phyloP scores from a whole-genome alignment of 2,888 invertebrate genomes.

The Petrophora chlorosata region DNA sequence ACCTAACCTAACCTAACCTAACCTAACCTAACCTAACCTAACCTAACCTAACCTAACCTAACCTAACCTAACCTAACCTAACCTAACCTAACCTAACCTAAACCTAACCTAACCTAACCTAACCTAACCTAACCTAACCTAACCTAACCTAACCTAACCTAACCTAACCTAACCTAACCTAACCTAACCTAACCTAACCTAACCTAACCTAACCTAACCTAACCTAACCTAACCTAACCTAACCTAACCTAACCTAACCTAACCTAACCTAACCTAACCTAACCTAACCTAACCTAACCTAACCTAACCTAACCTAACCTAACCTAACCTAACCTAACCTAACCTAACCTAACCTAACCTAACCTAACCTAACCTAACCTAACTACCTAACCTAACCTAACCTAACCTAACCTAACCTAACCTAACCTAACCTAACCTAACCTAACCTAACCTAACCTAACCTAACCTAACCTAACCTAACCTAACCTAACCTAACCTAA shows the following conservation, averaged over 20 bases:
- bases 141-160: constrained; percentile 39
- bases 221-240: constrained; percentile 32
- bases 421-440: constrained; percentile 18
- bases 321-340: constrained; percentile 38
- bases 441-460: constrained; percentile 21
- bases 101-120: too few relatives aligned
- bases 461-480: constrained; percentile 23
- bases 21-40: too few relatives aligned
- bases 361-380: too few relatives aligned
- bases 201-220: constrained; percentile 35
- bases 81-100: constrained; percentile 38
- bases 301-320: constrained; percentile 39
- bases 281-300: constrained; percentile 37
- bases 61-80: too few relatives aligned
- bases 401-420: constrained; percentile 24
- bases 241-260: constrained; percentile 36
- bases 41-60: too few relatives aligned
- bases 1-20: too few relatives aligned
- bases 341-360: constrained; percentile 36
- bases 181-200: constrained; percentile 33
- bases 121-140: constrained; percentile 36
- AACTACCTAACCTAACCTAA: constrained; percentile 32
- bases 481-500: constrained; percentile 24
- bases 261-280: constrained; percentile 34
- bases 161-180: constrained; percentile 36